Base-by-base conservation (phyloP, 2,888 invertebrate species). In the Meloe dianella region DNA sequence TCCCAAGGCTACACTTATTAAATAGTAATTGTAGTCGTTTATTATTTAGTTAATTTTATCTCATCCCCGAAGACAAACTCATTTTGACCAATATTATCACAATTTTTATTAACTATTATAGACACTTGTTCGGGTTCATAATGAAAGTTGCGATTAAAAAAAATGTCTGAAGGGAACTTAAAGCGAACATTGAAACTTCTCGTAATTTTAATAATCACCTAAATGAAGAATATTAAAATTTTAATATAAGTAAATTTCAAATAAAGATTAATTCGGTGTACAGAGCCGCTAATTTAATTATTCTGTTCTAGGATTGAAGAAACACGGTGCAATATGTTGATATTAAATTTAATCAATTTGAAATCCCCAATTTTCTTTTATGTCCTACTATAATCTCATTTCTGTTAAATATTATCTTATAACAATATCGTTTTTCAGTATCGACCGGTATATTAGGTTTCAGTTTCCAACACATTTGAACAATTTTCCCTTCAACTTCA, bases 31-130 rank as follows among this genome's bases (percentile, higher is more conserved):
- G 61, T 27, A 60, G 60, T 12, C 3, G 32, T 65, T n/a, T 68
- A 68, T 68, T 62, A 68, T 62, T 65, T 59, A 62, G 59, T 65
- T 68, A 68, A 68, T 68, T 65, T 60, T 57, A 65, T 63, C 64
- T 20, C 59, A 54, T 65, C 57, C 29, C 29, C 47, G 29, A 56
- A 59, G 59, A 35, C 12, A 35, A 35, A 38, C 3, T 1, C 38
- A 47, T 47, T 47, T n/a, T 7, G 38, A 41, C n/a, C 38, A 27
- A 4, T 4, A 27, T 27, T 27, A 35, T 35, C 14, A 35, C 35
- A 20, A 47, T 20, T 24, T 24, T 51, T 51, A 51, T 51, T 51
- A 51, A 51, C 51, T 51, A 24, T 20, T 20, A 51, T 12, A 51
- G 22, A 51, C 22, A 51, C 20, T 51, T 51, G 51, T 24, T 51